phyloP scores from a whole-genome alignment of 2,888 invertebrate genomes.

The Philaethria dido region DNA sequence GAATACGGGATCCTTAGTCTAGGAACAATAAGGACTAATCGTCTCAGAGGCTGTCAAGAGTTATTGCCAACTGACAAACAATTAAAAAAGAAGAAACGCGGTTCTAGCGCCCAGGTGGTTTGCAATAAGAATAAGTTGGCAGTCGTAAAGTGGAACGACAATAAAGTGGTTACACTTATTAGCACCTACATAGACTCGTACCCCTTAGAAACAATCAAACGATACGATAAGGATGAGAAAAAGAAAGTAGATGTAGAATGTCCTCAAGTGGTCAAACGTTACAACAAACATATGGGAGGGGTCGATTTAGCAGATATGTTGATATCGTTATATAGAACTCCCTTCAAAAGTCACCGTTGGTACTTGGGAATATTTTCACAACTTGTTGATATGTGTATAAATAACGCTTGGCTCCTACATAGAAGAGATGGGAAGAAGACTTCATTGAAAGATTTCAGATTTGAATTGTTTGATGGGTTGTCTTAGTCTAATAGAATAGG shows the following conservation, averaged over 20 bases:
- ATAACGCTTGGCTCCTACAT: conserved; percentile 22
- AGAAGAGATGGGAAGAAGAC: conserved; percentile 15
- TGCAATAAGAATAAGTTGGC: conserved; percentile 13
- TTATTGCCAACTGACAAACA: conserved; percentile 4
- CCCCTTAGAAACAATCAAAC: conserved; percentile 8
- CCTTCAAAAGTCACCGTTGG: conserved; percentile 34
- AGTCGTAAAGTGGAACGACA: conserved; percentile 9
- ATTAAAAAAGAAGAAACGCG: conserved; percentile 45
- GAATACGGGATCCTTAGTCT: conserved; percentile 4
- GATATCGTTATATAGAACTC: conserved; percentile 18
- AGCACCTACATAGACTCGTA: conserved; percentile 10
- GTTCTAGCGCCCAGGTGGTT: conserved; percentile 30
- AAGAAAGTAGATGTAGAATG: conserved; percentile 5
- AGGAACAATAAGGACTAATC: conserved; percentile 4
- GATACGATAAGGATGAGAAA: conserved; percentile 7
- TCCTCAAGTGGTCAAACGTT: neutral
- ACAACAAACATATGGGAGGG: conserved; percentile 4
- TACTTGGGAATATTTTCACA: conserved; percentile 32
- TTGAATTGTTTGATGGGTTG: conserved; percentile 4
- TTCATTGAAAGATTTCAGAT: conserved; percentile 6
- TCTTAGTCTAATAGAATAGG: conserved; percentile 9
- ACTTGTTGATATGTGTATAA: no score
- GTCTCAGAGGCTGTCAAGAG: conserved; percentile 4
- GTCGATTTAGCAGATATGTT: conserved; percentile 1
- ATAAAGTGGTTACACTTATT: conserved; percentile 11